Evolutionary conservation across 1,140 invertebrate species (phyloP), one percentile per base, ranked within the genome.

Genomic region (Teleopsis dalmanni): DNA sequence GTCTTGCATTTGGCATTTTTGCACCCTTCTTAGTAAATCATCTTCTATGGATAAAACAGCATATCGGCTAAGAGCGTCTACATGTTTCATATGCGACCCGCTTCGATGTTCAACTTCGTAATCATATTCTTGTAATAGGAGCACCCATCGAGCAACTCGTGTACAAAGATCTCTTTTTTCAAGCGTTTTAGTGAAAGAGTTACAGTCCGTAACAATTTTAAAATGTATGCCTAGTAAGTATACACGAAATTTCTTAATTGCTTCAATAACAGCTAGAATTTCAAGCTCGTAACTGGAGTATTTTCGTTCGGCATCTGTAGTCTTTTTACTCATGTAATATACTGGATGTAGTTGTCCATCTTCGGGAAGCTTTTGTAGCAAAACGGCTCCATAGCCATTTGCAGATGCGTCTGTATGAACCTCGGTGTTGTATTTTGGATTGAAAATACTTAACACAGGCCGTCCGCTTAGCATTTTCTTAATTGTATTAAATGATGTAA

Each of bases 221-320:
- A n/a, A n/a, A n/a, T n/a, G n/a, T n/a, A n/a, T n/a, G n/a, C n/a
- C n/a, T n/a, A n/a, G n/a, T n/a, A n/a, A n/a, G n/a, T n/a, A n/a
- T n/a, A 27, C 19, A 14, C 18, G n/a, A 34, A 45, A 26, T 21
- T 19, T 31, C 21, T 13, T 31, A 16, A 45, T 33, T 33, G 14
- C 27, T 18, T 31, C 14, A 34, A 34, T 31, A 21, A 21, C 27
- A 10, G 14, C 19, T 14, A 29, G 51, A 41, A 54, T 56, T 62
- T 77, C 74, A 33, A 68, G 53, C 54, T 76, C 72, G 33, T 62
- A 70, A 61, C 65, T 8, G 54, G n/a, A 51, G 50, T 67, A 75
- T 34, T 67, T 66, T 23, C 36, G 50, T 57, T 78, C 75, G 6
- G 50, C 27, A 6, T 48, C 45, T 18, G 47, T 58, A 6, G 75